A percentile compares a stretch with the other conserved stretches of the same genome.
These are phyloP conservation scores for Sceloporus tristichus DNA, from an alignment of 2,113 vertebrate species.

Conservation along the genomic window DNA sequence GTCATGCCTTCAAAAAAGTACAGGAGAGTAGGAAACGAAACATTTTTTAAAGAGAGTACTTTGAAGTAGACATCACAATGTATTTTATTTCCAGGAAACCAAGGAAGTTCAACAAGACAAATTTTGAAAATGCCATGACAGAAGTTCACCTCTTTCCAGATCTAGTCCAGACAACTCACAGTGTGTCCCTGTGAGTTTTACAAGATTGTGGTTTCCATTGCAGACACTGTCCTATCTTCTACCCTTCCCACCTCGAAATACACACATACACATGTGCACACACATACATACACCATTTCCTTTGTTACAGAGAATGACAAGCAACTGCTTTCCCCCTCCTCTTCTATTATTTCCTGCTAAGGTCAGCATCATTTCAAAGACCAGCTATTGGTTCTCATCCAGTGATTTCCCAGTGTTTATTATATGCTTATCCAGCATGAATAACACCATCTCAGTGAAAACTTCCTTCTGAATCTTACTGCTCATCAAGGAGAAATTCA, in stretches of 20 bases:
- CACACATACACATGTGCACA: background rate
- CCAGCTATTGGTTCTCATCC: constrained; percentile 55
- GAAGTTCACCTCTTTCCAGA: constrained; percentile 29
- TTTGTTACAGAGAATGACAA: constrained; percentile 37
- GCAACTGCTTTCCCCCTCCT: background rate
- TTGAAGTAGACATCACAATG: constrained; percentile 30
- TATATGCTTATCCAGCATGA: constrained; percentile 69
- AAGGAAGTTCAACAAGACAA: background rate
- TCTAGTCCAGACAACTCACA: background rate
- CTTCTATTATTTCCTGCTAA: constrained; percentile 57
- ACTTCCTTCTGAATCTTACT: constrained; percentile 81
- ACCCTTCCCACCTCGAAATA: background rate
- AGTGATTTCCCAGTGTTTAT: constrained; percentile 45
- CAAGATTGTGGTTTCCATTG: background rate
- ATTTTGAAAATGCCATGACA: background rate
- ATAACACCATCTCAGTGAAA: constrained; percentile 73
- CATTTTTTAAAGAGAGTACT: background rate
- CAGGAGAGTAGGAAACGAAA: background rate
- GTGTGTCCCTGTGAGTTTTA: constrained; percentile 30
- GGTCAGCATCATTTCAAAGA: constrained; percentile 58
- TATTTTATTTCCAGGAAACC: constrained; percentile 34
- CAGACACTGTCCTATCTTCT: too few species aligned
- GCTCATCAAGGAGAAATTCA: constrained; percentile 85
- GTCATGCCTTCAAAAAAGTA: background rate
- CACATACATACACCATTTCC: background rate